Evolutionary conservation across 2,113 vertebrate species (phyloP), one percentile per base, ranked within the genome.

Genomic region (Hypocryptadius cinnamomeus): DNA sequence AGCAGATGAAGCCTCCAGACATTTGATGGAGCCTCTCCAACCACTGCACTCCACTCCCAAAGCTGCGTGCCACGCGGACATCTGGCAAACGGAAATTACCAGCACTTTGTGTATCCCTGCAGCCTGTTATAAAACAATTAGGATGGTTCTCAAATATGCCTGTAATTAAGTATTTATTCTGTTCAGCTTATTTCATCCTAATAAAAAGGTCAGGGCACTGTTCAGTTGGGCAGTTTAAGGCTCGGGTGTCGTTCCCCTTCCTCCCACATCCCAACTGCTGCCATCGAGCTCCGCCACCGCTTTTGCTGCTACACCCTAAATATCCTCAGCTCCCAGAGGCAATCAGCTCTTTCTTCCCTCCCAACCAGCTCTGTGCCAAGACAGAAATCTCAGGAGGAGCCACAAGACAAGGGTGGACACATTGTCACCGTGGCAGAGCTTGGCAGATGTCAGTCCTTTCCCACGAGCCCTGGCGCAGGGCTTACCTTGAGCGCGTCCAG

Each of bases 401-500:
- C n/a, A 31, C 56, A 7, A 59, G 64, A 61, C 40, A 20, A 33
- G 45, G 33, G 28, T 19, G 27, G 31, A 7, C 28, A 63, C 35
- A 1, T 2, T 33, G n/a, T 40, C 70, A 37, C 45, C 0, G 0
- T 19, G 57, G 39, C 86, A 73, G 70, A 54, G 23, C 45, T 15
- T 6, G 13, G 90, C 56, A 45, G 78, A 4, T 27, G 39, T 13
- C 53, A 31, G 47, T 27, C 27, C 70, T 39, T 15, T 12, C 44
- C 83, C 42, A 2, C 0, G 9, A 59, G 68, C 57, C 31, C 14
- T 1, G 33, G 48, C 1, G 39, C 5, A 1, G 71, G 27, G 17
- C 78, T 97, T 70, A 99, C 99, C 98, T 98, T 98, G 65, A 99
- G 98, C 2, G 99, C 98, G 25, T 99, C 98, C 84, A 98, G 96